Conservation (phyloP, 2,113 vertebrate genomes). For the Rhinoderma darwinii region DNA sequence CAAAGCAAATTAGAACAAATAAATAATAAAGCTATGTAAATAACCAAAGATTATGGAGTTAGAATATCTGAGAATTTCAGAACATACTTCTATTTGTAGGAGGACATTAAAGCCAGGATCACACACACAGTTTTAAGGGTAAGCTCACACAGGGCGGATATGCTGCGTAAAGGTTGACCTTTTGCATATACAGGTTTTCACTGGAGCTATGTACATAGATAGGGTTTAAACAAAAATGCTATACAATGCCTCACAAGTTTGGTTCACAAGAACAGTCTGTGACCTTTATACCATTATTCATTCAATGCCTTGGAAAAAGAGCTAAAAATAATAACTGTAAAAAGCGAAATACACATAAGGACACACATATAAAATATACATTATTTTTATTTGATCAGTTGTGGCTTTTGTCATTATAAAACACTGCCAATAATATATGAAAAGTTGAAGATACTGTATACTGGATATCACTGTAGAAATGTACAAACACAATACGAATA, state of each 20-base stretch:
- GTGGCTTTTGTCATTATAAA: neutral
- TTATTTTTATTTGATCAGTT: neutral
- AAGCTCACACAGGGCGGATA: too few relatives aligned
- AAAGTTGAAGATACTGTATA: too few relatives aligned
- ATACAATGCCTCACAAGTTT: neutral
- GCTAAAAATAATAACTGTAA: neutral
- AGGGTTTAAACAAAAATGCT: neutral
- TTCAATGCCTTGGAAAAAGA: neutral
- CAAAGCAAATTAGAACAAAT: too few relatives aligned
- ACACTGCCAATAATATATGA: neutral
- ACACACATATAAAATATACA: neutral
- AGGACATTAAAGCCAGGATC: too few relatives aligned
- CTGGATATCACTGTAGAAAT: too few relatives aligned
- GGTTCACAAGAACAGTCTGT: neutral
- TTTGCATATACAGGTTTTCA: neutral
- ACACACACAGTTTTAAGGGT: too few relatives aligned
- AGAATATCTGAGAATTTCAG: too few relatives aligned
- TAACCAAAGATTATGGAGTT: too few relatives aligned
- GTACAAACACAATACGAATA: too few relatives aligned
- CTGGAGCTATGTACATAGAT: neutral
- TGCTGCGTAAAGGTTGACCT: too few relatives aligned
- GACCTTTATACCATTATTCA: constrained; percentile 11
- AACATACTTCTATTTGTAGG: too few relatives aligned
- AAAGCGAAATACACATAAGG: neutral
- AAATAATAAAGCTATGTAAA: too few relatives aligned